Base-by-base conservation (phyloP, 2,797 vertebrate species). In the Bryconaethiops microstoma region DNA sequence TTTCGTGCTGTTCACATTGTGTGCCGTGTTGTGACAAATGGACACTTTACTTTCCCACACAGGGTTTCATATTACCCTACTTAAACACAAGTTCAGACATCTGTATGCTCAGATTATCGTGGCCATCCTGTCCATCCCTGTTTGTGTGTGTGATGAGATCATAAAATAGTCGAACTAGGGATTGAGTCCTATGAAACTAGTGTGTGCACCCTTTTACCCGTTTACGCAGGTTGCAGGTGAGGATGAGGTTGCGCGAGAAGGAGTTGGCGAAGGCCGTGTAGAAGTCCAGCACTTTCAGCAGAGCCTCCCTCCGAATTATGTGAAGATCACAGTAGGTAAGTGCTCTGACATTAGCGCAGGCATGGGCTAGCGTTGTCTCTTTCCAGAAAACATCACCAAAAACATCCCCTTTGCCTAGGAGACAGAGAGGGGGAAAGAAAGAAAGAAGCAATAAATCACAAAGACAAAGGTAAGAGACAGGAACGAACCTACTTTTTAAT, bases 351-450 rank as follows among this genome's bases (percentile, higher is more conserved):
- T 99, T 99, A 65, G 97, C 97, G 52, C 96, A 97, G 0, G 97
- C 96, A 0, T 98, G 97, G 7, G 97, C 97, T 60, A 99, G 90
- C 0, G 95, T 96, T 10, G 95, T 96, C 81, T 99, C 97, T 75
- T 99, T 99, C 97, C 97, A 99, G 88, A 99, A 99, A 84, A 99
- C 96, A 39, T 99, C 97, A 0, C 97, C 97, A 74, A 99, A 99
- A 67, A 98, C 97, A 8, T 99, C 97, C 0, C 97, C 97, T 94
- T 99, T 98, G 86, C 97, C 97, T 0, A 71, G 50, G 29, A 75
- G n/a, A 70, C 5, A 19, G n/a, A 63, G 60, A 55, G 16, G 16
- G 48, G 54, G 17, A 76, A 29, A 29, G 16, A 45, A 5, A 71
- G 62, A 67, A 14, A 60, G 25, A 72, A 19, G n/a, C 13, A 55